Percentiles rank a stretch among this genome's conserved stretches.
phyloP scores from a whole-genome alignment of 2,113 vertebrate species.

The Dromas ardeola region DNA sequence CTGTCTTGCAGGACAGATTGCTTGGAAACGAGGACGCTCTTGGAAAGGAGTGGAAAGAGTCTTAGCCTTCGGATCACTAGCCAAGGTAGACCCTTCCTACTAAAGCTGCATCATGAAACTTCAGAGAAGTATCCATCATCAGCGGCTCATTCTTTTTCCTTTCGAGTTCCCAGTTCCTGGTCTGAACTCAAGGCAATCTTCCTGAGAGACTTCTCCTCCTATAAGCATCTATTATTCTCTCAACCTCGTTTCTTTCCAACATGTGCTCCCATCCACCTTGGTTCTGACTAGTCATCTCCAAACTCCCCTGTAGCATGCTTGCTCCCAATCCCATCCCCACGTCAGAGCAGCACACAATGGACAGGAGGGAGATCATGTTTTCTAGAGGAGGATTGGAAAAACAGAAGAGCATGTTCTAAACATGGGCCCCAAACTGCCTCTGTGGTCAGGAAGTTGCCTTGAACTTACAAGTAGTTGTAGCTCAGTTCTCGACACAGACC shows the following conservation, averaged over 20 bases:
- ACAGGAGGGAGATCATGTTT: not conserved
- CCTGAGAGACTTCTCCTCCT: not conserved
- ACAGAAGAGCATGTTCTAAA: not conserved
- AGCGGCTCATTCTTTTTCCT: not conserved
- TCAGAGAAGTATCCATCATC: not conserved
- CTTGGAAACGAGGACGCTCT: not conserved
- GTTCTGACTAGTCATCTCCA: not conserved
- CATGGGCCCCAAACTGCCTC: not conserved
- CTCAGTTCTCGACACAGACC: not conserved
- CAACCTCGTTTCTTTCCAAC: not conserved
- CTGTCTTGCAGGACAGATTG: not conserved
- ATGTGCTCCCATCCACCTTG: not conserved
- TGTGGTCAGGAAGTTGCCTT: not conserved
- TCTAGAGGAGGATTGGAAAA: not conserved
- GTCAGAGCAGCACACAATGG: fast-evolving
- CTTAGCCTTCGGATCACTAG: not conserved
- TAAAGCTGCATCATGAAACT: not conserved
- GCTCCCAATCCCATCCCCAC: not conserved
- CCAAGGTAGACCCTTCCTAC: not conserved
- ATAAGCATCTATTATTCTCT: not conserved
- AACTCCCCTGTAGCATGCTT: not conserved
- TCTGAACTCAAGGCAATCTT: not conserved
- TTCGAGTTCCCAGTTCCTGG: not conserved
- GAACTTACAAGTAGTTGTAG: not conserved
- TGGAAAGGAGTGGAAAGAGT: not conserved